Evolutionary conservation across 2,113 vertebrate genomes (phyloP), one percentile per base, ranked within the genome.

Genomic region (Phylloscopus whistleri): DNA sequence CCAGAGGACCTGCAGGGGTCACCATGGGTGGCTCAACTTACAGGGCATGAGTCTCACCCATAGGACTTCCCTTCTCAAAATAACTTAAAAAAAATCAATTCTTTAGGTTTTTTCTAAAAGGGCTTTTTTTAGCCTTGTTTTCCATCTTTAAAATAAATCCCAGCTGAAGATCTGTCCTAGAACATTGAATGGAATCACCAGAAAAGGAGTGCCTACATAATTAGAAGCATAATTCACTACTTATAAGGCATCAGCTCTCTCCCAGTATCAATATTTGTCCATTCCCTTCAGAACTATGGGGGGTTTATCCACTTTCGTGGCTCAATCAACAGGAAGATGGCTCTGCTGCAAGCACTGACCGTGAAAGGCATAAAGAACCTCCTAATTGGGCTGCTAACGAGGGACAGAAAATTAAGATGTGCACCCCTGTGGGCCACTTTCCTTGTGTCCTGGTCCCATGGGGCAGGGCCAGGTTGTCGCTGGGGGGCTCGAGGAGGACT

Each of bases 361-460:
- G 70, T 55, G 24, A 78, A 89, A 88, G 60, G 15, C 55, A 81
- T 84, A 80, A 81, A 90, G 69, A 86, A 70, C 13, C 21, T 80
- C 58, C 30, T 90, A 90, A 93, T 93, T 86, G 88, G 59, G 68
- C 59, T 62, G 67, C 55, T 92, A 92, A 95, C 2, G 4, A 93
- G 59, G n/a, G 43, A 67, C 64, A 87, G 81, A 87, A 83, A 62
- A 93, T 4, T 12, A 68, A 44, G 37, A 15, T 2, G 0, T 30
- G 20, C 20, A 16, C 4, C 24, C 70, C 46, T 41, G 48, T 0
- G 2, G 83, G 66, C 10, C 21, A 26, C 11, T 86, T 68, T 27
- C 66, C 3, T 0, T 16, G 35, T 21, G 49, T 13, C 2, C 0
- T 4, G 2, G 2, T 30, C 13, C 48, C 19, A 2, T 3, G 58